Percentiles rank a stretch among this genome's conserved stretches.
Conservation (phyloP, 2,797 vertebrate species). For the Calcarius lapponicus region DNA sequence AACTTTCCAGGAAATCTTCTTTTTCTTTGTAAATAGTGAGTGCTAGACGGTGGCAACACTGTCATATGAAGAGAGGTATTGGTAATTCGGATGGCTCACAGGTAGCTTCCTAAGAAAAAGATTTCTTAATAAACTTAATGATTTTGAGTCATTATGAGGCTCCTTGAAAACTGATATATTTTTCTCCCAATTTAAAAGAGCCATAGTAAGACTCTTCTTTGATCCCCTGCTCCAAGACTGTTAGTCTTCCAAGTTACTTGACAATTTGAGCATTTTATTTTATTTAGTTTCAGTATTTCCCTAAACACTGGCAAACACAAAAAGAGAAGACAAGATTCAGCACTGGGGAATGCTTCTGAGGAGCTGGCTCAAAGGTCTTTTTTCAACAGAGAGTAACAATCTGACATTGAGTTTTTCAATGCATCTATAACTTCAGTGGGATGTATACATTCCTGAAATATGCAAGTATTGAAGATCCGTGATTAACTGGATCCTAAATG, state of each 20-base stretch:
- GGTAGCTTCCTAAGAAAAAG: background rate
- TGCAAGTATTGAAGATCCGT: background rate
- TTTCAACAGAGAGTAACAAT: background rate
- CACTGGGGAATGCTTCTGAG: background rate
- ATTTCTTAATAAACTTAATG: background rate
- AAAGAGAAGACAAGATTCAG: background rate
- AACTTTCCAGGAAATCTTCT: background rate
- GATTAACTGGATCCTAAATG: background rate
- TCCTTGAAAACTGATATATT: background rate
- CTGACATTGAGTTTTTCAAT: background rate
- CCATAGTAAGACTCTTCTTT: background rate
- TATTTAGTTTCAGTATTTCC: background rate
- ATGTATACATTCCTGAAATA: background rate
- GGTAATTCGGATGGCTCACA: background rate
- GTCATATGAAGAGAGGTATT: background rate
- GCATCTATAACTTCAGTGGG: background rate
- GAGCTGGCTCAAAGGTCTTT: background rate
- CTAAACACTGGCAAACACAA: background rate
- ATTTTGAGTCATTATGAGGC: background rate
- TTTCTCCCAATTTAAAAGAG: background rate
- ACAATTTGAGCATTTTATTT: background rate
- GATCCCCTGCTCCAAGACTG: background rate
- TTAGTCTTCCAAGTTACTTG: background rate
- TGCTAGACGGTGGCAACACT: rapidly evolving
- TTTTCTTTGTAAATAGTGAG: background rate